A percentile compares a stretch with the other conserved stretches of the same genome.
These are phyloP conservation scores for Bradynema listronoti DNA, from an alignment of 1,140 invertebrate species.

Conservation along the genomic window DNA sequence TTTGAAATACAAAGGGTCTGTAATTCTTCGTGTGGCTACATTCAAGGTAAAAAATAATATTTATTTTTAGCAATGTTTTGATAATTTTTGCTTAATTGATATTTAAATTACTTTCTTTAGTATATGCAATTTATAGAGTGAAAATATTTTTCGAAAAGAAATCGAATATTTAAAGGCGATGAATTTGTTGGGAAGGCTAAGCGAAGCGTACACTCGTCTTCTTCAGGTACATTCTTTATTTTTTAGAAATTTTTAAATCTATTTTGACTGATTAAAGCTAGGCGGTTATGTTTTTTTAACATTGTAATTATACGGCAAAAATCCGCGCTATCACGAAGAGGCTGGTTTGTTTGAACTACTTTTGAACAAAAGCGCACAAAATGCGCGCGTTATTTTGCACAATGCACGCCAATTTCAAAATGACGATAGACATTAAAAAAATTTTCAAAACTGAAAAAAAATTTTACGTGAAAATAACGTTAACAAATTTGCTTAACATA, in stretches of 20 bases:
- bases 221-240: conserved; percentile 33
- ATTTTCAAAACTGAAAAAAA: no score
- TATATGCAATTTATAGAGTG: conserved; percentile 24
- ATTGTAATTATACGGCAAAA: conserved; percentile 37
- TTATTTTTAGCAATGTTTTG: background rate
- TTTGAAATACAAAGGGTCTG: conserved; percentile 28
- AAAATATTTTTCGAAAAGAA: conserved; percentile 32
- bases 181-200: conserved; percentile 12
- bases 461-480: no score
- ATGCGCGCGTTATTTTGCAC: conserved; percentile 39
- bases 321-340: conserved; percentile 28
- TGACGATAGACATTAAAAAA: no score
- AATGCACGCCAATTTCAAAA: no score
- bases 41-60: conserved; percentile 30
- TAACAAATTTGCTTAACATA: no score
- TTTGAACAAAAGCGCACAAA: conserved; percentile 36
- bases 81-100: background rate
- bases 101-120: background rate
- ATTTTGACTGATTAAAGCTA: no score
- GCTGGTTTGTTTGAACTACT: conserved; percentile 38
- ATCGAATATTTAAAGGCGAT: conserved; percentile 20
- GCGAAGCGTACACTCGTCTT: conserved; percentile 36
- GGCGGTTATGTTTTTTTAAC: background rate
- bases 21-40: conserved; percentile 24
- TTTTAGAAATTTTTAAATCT: background rate